Conservation (phyloP, 1,140 invertebrate species). For the Frieseomelitta varia region DNA sequence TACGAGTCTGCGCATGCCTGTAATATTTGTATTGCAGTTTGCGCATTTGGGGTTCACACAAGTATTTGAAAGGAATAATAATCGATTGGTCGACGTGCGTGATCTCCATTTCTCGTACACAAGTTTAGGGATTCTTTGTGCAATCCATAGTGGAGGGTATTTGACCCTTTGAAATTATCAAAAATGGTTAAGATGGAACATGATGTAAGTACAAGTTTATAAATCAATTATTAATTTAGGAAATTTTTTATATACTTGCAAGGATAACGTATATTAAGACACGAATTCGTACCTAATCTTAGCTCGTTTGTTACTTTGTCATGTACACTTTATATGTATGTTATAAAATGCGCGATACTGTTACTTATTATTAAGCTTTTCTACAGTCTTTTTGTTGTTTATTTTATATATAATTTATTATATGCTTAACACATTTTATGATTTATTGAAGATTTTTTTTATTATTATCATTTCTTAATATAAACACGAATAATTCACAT, state of each 20-base stretch:
- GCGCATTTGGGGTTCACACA: constrained; percentile 63
- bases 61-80: constrained; percentile 54
- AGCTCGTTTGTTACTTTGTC: background rate
- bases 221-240: background rate
- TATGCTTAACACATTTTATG: background rate
- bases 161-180: constrained; percentile 8
- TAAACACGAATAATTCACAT: background rate
- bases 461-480: background rate
- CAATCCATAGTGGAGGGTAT: constrained; percentile 10
- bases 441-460: background rate
- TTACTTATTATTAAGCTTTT: background rate
- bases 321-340: background rate
- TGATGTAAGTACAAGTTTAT: constrained; percentile 72
- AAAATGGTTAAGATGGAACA: constrained; percentile 82
- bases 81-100: constrained; percentile 56
- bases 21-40: constrained; percentile 27
- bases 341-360: background rate
- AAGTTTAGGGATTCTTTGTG: constrained; percentile 16
- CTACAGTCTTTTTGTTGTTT: background rate
- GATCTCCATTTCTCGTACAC: constrained; percentile 16
- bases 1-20: constrained; percentile 29
- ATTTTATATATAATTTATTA: background rate
- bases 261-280: background rate
- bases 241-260: background rate
- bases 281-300: no score